These are phyloP conservation scores for Equus quagga DNA, from an alignment of 2,113 vertebrate species.

Conservation along the genomic window DNA sequence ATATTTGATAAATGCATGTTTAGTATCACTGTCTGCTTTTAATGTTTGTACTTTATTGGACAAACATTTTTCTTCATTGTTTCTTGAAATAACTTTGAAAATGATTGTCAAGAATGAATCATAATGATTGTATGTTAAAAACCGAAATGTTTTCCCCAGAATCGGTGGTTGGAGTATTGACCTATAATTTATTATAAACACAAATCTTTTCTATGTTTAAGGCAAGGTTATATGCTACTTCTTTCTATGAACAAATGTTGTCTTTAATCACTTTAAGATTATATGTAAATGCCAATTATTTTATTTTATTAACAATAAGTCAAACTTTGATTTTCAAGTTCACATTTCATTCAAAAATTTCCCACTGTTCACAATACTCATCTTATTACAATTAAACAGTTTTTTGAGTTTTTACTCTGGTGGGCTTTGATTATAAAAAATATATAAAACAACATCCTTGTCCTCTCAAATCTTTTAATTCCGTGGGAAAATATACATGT, in stretches of 20 bases:
- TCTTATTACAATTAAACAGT: neutral
- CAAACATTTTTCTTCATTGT: neutral
- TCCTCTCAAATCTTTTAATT: neutral
- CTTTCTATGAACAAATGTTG: neutral
- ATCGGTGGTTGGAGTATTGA: neutral
- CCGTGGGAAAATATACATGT: neutral
- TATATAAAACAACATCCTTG: neutral
- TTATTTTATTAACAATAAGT: neutral
- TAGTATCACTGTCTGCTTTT: neutral
- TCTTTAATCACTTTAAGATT: neutral
- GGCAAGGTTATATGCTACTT: neutral
- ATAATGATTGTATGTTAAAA: neutral
- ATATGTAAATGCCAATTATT: neutral
- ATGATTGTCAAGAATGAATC: neutral
- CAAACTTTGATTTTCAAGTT: neutral
- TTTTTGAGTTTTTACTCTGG: neutral
- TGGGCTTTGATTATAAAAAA: neutral
- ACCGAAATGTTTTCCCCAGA: neutral
- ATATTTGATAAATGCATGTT: neutral
- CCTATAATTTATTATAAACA: neutral
- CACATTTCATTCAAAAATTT: neutral
- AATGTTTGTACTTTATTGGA: neutral
- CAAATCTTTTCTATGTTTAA: neutral
- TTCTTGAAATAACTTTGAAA: conserved; percentile 36
- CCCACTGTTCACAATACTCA: neutral